A percentile compares a stretch with the other conserved stretches of the same genome.
Conservation (phyloP, 2,888 invertebrate genomes). For the Cantharis rufa region DNA sequence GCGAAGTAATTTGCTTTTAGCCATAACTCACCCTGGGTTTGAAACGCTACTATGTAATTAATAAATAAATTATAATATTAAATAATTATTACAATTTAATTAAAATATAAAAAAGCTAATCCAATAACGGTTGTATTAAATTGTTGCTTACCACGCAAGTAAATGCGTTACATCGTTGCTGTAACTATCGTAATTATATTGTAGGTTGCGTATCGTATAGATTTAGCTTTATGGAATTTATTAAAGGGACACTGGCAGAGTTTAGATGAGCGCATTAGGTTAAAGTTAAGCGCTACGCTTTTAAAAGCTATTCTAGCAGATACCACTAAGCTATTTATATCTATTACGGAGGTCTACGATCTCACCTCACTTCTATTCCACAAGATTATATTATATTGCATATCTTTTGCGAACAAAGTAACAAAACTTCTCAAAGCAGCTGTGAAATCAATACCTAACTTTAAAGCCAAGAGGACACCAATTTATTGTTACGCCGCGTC, state of each 20-base stretch:
- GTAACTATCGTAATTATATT: neutral
- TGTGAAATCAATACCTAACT: neutral
- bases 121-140: neutral
- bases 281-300: neutral
- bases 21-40: no score
- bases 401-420: neutral
- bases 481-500: neutral
- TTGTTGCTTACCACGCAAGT: neutral
- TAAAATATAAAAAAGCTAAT: neutral
- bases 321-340: neutral
- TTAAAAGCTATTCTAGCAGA: neutral
- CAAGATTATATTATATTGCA: neutral
- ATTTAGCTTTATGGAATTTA: neutral
- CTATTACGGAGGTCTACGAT: neutral
- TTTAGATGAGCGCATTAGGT: neutral
- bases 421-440: neutral
- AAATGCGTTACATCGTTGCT: neutral
- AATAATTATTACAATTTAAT: neutral
- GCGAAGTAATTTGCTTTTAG: no score
- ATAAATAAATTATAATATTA: no score
- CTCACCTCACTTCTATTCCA: neutral
- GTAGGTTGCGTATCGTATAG: neutral
- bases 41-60: no score
- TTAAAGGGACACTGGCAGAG: neutral
- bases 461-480: neutral